Evolutionary conservation across 2,888 invertebrate species (phyloP).

Genomic region (Drosophila limbata): DNA sequence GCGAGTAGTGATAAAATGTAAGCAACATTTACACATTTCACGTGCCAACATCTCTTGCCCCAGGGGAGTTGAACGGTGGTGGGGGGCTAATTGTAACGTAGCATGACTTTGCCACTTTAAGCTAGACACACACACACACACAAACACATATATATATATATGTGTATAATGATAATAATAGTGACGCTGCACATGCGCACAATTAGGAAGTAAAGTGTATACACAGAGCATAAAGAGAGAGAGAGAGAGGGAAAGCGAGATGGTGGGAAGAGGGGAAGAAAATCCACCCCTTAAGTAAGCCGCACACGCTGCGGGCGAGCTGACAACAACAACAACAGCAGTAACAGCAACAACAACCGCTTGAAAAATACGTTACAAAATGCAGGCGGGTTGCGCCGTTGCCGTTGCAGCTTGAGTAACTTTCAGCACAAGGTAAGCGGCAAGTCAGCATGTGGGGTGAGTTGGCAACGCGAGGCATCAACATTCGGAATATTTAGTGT

Average conservation of each 20-base stretch:
- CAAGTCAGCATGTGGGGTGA: slow-evolving; percentile 18
- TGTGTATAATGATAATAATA: slow-evolving; percentile 67
- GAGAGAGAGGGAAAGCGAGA: slow-evolving; percentile 14
- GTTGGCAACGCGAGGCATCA: slow-evolving; percentile 19
- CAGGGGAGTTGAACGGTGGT: background rate
- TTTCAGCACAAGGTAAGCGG: slow-evolving; percentile 44
- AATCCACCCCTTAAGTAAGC: slow-evolving; percentile 68
- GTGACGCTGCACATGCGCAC: slow-evolving; percentile 82
- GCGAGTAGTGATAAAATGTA: slow-evolving; percentile 52
- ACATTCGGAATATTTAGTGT: slow-evolving; percentile 6
- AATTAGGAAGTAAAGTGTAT: slow-evolving; percentile 75
- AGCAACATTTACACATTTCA: slow-evolving; percentile 68
- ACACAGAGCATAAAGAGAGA: slow-evolving; percentile 12
- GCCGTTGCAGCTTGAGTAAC: slow-evolving; percentile 71
- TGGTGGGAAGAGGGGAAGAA: slow-evolving; percentile 8
- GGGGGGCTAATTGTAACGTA: slow-evolving; percentile 8
- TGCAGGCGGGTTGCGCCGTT: slow-evolving; percentile 35
- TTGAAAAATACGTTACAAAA: slow-evolving; percentile 81
- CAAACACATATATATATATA: slow-evolving; percentile 14
- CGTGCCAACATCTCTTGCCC: slow-evolving; percentile 60
- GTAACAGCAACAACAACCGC: slow-evolving; percentile 15
- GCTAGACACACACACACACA: background rate
- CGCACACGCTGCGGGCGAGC: slow-evolving; percentile 67
- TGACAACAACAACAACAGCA: slow-evolving; percentile 27
- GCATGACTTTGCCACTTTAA: slow-evolving; percentile 72